Conservation (phyloP, 2,797 vertebrate genomes). For the Brotula barbata region DNA sequence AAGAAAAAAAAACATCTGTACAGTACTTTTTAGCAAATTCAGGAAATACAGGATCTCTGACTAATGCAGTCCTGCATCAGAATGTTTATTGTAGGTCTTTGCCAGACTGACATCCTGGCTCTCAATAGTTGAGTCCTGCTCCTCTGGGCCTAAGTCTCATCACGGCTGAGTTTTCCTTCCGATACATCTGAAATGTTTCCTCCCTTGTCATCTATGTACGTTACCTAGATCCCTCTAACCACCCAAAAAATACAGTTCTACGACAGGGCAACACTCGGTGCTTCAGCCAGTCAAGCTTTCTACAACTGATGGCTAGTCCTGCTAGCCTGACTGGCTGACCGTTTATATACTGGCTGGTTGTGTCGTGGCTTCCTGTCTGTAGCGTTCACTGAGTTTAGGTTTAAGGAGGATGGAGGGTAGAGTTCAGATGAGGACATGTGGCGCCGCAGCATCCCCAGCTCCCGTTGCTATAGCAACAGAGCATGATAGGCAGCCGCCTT, state of each 20-base stretch:
- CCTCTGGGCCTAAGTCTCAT: slow-evolving; percentile 81
- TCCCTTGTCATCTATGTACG: slow-evolving; percentile 56
- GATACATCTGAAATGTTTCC: slow-evolving; percentile 66
- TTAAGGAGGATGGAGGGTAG: slow-evolving; percentile 29
- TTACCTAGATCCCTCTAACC: slow-evolving; percentile 60
- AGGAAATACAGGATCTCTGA: slow-evolving; percentile 75
- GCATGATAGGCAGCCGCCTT: slow-evolving; percentile 54
- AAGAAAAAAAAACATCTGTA: slow-evolving; percentile 74
- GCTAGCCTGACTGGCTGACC: slow-evolving; percentile 83
- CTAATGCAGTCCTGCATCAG: slow-evolving; percentile 63
- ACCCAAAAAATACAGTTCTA: slow-evolving; percentile 63
- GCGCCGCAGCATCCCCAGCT: slow-evolving; percentile 76
- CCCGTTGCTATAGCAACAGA: slow-evolving; percentile 73
- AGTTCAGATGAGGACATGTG: slow-evolving; percentile 38
- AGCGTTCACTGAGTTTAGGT: slow-evolving; percentile 68
- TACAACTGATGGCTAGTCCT: slow-evolving; percentile 80
- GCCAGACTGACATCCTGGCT: slow-evolving; percentile 62
- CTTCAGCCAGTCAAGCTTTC: slow-evolving; percentile 85
- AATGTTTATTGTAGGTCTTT: slow-evolving; percentile 51
- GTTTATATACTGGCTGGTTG: slow-evolving; percentile 60
- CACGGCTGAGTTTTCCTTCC: slow-evolving; percentile 50
- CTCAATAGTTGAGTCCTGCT: slow-evolving; percentile 81
- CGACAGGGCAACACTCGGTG: slow-evolving; percentile 62
- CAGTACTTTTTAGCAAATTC: slow-evolving; percentile 80
- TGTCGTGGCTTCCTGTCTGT: slow-evolving; percentile 79